phyloP scores from a whole-genome alignment of 2,113 vertebrate species.

The Mirounga angustirostris region DNA sequence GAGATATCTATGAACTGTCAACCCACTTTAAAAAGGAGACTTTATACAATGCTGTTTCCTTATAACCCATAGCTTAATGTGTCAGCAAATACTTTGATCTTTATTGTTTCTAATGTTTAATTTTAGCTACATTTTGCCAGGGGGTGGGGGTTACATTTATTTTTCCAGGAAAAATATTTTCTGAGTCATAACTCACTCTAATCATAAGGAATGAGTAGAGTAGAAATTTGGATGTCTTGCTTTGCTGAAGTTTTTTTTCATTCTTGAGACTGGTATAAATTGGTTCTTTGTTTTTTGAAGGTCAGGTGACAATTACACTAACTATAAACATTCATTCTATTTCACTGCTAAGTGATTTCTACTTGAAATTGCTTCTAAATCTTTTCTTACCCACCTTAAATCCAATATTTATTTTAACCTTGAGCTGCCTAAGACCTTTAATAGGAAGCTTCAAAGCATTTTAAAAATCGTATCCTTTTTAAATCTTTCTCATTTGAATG shows the following conservation, averaged over 20 bases:
- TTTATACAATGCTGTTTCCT: not conserved
- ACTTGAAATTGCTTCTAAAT: constrained; percentile 82
- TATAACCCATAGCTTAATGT: not conserved
- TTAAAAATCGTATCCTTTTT: constrained; percentile 84
- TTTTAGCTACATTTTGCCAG: not conserved
- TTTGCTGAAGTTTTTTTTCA: not conserved
- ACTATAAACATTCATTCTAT: constrained; percentile 77
- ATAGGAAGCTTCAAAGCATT: constrained; percentile 83
- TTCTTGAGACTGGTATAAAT: not conserved
- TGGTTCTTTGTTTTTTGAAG: constrained; percentile 75
- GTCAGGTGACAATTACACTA: constrained; percentile 78
- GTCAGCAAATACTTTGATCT: not conserved
- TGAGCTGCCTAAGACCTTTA: constrained; percentile 82
- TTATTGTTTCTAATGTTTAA: constrained; percentile 52
- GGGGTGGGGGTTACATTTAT: not conserved
- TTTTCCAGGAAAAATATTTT: constrained; percentile 49
- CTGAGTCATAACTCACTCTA: not conserved
- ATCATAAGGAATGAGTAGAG: constrained; percentile 42
- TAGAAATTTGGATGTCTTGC: not conserved
- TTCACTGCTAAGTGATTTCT: constrained; percentile 78
- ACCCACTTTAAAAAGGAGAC: not conserved
- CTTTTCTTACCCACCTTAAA: constrained; percentile 76
- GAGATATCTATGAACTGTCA: not conserved
- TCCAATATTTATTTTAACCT: constrained; percentile 86
- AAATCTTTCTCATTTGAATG: constrained; percentile 88